These are phyloP conservation scores for Pocillopora verrucosa DNA, from an alignment of 64 coral and sea anemone genomes.

Conservation along the genomic window DNA sequence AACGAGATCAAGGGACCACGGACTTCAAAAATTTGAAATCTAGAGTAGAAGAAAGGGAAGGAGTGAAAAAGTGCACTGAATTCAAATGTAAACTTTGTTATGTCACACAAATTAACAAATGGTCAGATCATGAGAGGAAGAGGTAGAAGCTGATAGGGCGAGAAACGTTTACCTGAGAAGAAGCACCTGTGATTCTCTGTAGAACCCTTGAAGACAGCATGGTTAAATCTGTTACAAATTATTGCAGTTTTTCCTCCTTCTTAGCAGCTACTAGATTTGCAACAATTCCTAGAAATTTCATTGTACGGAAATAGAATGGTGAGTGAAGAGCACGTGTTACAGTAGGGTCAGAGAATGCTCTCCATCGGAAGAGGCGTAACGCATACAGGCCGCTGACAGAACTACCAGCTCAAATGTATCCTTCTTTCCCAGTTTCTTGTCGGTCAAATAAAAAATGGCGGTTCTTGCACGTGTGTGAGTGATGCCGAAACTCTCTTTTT, in stretches of 20 bases:
- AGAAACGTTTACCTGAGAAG: neutral
- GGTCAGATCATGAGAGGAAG: neutral
- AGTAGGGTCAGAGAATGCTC: neutral
- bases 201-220: constrained; percentile 8
- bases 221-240: neutral
- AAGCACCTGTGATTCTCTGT: neutral
- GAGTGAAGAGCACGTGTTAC: neutral
- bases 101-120: too few relatives aligned
- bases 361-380: neutral
- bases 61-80: too few relatives aligned
- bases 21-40: too few relatives aligned
- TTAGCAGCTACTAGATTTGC: neutral
- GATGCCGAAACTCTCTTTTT: neutral
- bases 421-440: neutral
- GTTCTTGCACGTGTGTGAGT: neutral
- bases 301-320: neutral
- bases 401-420: neutral
- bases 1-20: too few relatives aligned
- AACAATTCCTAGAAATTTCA: neutral
- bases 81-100: too few relatives aligned
- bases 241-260: too few relatives aligned
- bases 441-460: constrained; percentile 38
- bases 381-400: neutral
- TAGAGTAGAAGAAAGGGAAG: too few relatives aligned
- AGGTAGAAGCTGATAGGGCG: too few relatives aligned